phyloP scores from a whole-genome alignment of 2,797 vertebrate genomes.

The Onychomys leucogaster region DNA sequence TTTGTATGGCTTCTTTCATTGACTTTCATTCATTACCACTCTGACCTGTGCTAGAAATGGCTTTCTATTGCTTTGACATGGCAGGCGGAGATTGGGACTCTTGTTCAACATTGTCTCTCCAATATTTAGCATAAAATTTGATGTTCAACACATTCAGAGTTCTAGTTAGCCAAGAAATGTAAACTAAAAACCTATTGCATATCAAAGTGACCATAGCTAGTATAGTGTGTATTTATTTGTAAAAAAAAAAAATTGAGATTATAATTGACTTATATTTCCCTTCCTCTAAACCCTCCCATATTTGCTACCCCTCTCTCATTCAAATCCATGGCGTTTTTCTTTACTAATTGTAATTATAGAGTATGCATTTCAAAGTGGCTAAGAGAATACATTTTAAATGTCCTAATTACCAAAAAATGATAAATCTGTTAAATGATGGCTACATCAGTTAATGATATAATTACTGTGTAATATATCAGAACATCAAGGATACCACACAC shows the following conservation, averaged over 20 bases:
- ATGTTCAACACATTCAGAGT: neutral
- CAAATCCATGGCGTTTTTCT: neutral
- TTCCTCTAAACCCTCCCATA: neutral
- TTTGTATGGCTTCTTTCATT: neutral
- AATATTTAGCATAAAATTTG: constrained; percentile 45
- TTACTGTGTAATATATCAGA: neutral
- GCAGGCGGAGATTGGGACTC: neutral
- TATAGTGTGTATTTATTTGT: neutral
- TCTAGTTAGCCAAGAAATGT: neutral
- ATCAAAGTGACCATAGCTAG: neutral
- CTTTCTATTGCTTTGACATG: neutral
- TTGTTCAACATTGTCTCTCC: neutral
- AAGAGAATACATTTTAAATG: neutral
- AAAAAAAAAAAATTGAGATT: neutral
- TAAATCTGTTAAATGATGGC: neutral
- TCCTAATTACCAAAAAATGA: neutral
- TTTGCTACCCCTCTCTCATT: neutral
- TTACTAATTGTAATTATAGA: neutral
- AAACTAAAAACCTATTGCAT: neutral
- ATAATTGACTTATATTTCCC: neutral
- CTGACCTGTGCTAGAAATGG: constrained; percentile 26
- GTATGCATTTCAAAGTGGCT: neutral
- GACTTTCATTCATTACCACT: constrained; percentile 39
- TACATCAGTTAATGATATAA: neutral
- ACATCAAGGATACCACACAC: neutral